Conservation (phyloP, 2,113 vertebrate genomes). For the Cyprinus carpio region DNA sequence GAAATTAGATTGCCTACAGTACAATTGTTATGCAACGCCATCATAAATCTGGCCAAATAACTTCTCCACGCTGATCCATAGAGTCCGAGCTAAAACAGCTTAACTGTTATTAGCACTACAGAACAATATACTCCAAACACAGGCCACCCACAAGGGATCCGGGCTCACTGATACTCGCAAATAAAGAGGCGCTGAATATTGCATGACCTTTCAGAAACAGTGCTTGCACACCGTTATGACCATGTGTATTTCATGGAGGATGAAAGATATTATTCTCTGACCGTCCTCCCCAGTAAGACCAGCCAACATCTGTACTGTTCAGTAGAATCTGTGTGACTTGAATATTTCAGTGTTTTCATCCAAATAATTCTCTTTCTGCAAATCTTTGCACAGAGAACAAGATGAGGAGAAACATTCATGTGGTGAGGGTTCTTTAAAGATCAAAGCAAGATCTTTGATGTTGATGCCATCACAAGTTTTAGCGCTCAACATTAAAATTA, state of each 20-base stretch:
- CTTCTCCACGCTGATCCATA: neutral
- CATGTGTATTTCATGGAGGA: constrained; percentile 12
- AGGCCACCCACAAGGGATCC: constrained; percentile 30
- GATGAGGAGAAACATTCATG: neutral
- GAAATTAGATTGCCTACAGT: constrained; percentile 52
- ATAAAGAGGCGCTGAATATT: constrained; percentile 53
- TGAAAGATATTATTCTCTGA: constrained; percentile 9
- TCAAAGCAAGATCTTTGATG: neutral
- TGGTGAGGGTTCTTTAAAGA: neutral
- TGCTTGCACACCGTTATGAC: constrained; percentile 1
- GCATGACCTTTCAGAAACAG: constrained; percentile 36
- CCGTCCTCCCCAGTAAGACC: neutral
- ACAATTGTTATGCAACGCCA: constrained; percentile 54
- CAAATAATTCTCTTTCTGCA: neutral
- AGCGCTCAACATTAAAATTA: neutral
- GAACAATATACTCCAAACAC: constrained; percentile 40
- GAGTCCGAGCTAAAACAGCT: constrained; percentile 29
- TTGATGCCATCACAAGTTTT: neutral
- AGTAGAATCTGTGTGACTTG: constrained; percentile 8
- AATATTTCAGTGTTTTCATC: constrained; percentile 5
- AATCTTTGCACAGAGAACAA: neutral
- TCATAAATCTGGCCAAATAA: constrained; percentile 40
- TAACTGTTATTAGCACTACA: constrained; percentile 52
- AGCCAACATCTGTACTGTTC: neutral
- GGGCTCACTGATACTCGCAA: constrained; percentile 43